A percentile compares a stretch with the other conserved stretches of the same genome.
These are phyloP conservation scores for Lagorchestes hirsutus DNA, from an alignment of 2,797 vertebrate species.

Conservation along the genomic window DNA sequence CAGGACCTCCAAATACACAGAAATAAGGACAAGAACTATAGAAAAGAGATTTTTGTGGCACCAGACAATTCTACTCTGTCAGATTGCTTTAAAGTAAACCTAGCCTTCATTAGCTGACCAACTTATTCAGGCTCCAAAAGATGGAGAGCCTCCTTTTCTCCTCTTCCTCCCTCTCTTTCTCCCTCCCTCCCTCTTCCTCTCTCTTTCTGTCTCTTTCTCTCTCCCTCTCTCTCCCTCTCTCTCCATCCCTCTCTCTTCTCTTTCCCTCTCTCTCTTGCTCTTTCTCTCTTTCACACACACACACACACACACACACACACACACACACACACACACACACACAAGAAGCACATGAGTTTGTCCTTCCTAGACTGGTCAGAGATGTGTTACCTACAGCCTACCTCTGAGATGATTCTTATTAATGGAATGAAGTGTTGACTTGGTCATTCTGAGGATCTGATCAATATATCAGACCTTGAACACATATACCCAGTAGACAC, in stretches of 20 bases:
- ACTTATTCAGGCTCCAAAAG: neutral
- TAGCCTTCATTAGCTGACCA: neutral
- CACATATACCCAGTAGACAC: neutral
- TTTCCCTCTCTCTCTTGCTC: no score
- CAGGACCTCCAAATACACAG: neutral
- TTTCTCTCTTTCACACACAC: no score
- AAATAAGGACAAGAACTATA: slow-evolving; percentile 12
- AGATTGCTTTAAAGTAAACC: neutral
- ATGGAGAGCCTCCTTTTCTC: no score
- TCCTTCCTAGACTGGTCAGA: neutral
- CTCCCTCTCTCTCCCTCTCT: no score
- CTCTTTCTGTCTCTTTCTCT: no score
- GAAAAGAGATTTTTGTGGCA: neutral
- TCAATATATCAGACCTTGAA: neutral
- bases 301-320: no score
- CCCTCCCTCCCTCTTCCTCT: no score
- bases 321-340: no score
- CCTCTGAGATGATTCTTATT: neutral
- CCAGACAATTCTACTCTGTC: neutral
- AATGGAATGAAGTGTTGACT: neutral
- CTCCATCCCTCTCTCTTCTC: no score
- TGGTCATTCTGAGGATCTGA: neutral
- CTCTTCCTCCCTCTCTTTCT: no score
- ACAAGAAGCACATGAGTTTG: neutral
- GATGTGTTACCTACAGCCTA: neutral